phyloP scores from a whole-genome alignment of 1,140 invertebrate genomes.

The Telenomus remus region DNA sequence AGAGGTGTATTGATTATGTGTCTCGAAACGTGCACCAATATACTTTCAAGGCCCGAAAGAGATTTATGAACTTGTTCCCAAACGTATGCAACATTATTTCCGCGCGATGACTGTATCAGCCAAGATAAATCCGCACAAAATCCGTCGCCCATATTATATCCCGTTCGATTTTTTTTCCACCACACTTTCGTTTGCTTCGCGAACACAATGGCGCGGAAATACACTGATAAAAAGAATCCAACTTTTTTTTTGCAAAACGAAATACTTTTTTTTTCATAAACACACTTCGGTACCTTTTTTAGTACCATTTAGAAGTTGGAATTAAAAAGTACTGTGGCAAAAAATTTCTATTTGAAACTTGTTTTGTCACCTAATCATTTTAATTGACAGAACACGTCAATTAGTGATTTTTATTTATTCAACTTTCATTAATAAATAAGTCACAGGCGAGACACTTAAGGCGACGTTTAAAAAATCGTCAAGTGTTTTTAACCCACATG shows the following conservation, averaged over 20 bases:
- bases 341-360: no score
- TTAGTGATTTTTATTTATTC: no score
- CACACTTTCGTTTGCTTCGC: conserved; percentile 29
- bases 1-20: conserved; percentile 51
- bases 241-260: neutral
- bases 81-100: conserved; percentile 40
- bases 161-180: conserved; percentile 29
- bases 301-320: no score
- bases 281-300: no score
- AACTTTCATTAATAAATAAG: no score
- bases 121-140: conserved; percentile 17
- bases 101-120: conserved; percentile 30
- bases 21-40: conserved; percentile 38
- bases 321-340: no score
- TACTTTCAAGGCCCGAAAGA: conserved; percentile 43
- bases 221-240: neutral
- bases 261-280: neutral
- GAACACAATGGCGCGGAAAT: no score
- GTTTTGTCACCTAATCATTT: no score
- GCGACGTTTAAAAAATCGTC: no score
- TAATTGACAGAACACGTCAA: no score
- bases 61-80: conserved; percentile 44
- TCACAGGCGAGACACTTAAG: no score
- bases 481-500: no score
- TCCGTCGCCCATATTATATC: conserved; percentile 20